These are phyloP conservation scores for Tychaedon coryphoeus DNA, from an alignment of 2,113 vertebrate genomes.

Conservation along the genomic window DNA sequence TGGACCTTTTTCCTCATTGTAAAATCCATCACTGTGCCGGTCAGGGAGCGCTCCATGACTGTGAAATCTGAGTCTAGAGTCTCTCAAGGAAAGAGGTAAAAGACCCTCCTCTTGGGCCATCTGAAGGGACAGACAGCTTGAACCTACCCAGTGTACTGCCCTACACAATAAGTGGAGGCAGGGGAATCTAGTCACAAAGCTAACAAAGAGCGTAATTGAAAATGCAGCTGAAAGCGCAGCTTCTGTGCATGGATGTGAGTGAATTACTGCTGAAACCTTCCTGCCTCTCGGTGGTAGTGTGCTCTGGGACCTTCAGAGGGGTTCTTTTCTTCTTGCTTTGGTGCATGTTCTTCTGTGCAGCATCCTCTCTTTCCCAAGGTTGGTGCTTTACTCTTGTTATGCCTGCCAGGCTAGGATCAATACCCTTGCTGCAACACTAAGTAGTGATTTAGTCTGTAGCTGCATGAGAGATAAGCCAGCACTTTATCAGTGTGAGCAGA, in stretches of 20 bases:
- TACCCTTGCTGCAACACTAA: neutral
- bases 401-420: neutral
- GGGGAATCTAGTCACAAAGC: neutral
- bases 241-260: neutral
- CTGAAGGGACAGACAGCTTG: slow-evolving; percentile 2
- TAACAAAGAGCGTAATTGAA: neutral
- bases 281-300: neutral
- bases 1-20: neutral
- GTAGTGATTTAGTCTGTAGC: neutral
- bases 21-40: neutral
- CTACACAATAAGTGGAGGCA: neutral
- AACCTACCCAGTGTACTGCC: neutral
- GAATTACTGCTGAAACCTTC: neutral
- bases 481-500: neutral
- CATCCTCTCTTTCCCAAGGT: neutral
- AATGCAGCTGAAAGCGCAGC: neutral
- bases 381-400: neutral
- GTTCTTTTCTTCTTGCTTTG: neutral
- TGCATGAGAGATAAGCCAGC: neutral
- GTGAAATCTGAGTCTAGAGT: slow-evolving; percentile 40
- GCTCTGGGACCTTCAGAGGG: neutral
- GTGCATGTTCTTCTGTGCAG: neutral
- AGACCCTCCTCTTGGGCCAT: slow-evolving; percentile 14
- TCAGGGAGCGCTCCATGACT: slow-evolving; percentile 41
- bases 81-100: slow-evolving; percentile 62